phyloP scores from a whole-genome alignment of 2,888 invertebrate genomes.

The Trichogramma dendrolimi region DNA sequence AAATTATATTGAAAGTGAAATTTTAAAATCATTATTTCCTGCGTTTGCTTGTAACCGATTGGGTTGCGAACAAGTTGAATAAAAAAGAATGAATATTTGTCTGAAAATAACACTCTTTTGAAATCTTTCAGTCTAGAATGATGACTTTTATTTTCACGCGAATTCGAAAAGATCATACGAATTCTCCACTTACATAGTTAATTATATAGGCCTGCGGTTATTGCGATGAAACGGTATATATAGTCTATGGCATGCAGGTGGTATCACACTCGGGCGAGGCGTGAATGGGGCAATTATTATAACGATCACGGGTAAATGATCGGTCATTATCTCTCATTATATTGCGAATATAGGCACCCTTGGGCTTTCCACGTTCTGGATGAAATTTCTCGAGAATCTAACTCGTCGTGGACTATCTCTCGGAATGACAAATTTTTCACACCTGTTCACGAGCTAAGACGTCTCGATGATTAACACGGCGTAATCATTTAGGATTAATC shows the following conservation, averaged over 20 bases:
- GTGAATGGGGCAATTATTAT: constrained; percentile 11
- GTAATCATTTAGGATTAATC: constrained; percentile 47
- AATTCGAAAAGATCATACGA: no score
- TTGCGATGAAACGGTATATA: no score
- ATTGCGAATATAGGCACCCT: not conserved
- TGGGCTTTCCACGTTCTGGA: not conserved
- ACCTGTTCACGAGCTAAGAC: constrained; percentile 8
- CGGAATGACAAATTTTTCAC: constrained; percentile 11
- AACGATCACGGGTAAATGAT: not conserved
- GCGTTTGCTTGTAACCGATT: no score
- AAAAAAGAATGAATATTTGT: no score
- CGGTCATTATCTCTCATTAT: not conserved
- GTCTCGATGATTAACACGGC: constrained; percentile 43
- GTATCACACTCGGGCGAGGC: not conserved
- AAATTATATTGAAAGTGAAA: no score
- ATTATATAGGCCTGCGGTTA: not conserved
- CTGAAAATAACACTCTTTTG: no score
- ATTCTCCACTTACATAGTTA: not conserved
- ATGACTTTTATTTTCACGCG: no score
- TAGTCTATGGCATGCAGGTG: not conserved
- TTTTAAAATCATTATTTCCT: no score
- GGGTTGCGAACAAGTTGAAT: no score
- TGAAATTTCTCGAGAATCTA: not conserved
- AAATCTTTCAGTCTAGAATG: no score
- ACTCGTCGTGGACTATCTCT: not conserved